Conservation (phyloP, 23 tunicate species). For the Trididemnum miniatum region DNA sequence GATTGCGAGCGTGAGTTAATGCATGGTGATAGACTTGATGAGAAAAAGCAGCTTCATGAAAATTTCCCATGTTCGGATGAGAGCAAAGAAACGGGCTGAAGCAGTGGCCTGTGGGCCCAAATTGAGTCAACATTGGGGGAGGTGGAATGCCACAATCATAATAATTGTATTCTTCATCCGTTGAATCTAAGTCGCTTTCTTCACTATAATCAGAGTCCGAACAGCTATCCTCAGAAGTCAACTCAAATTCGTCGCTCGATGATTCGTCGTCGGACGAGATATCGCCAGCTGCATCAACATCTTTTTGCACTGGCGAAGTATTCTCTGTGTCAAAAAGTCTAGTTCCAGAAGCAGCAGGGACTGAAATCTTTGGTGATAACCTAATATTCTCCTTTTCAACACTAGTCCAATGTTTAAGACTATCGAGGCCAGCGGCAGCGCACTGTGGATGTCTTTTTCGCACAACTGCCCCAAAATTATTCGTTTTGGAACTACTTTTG, state of each 20-base stretch:
- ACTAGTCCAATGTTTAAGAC: slow-evolving; percentile 21
- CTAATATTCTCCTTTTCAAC: neutral
- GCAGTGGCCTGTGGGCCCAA: slow-evolving; percentile 7
- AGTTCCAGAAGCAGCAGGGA: neutral
- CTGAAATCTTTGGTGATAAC: neutral
- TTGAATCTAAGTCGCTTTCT: neutral
- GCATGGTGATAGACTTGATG: slow-evolving; percentile 29
- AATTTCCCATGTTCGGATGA: neutral
- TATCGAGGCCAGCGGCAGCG: slow-evolving; percentile 24
- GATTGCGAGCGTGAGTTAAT: slow-evolving; percentile 10
- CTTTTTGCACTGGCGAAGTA: neutral
- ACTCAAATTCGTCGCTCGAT: neutral
- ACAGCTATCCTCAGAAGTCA: neutral
- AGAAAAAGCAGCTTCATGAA: slow-evolving; percentile 8
- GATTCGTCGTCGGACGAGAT: neutral
- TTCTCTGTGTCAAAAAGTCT: neutral
- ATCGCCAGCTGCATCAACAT: neutral
- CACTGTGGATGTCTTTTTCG: slow-evolving; percentile 9
- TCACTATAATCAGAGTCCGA: neutral
- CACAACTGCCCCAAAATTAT: neutral
- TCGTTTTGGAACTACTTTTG: neutral
- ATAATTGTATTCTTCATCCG: neutral
- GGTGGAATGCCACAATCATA: neutral
- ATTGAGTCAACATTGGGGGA: slow-evolving; percentile 2
- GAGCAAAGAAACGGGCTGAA: neutral